Evolutionary conservation across 2,797 vertebrate genomes (phyloP).

Genomic region (Scarus forsteni): DNA sequence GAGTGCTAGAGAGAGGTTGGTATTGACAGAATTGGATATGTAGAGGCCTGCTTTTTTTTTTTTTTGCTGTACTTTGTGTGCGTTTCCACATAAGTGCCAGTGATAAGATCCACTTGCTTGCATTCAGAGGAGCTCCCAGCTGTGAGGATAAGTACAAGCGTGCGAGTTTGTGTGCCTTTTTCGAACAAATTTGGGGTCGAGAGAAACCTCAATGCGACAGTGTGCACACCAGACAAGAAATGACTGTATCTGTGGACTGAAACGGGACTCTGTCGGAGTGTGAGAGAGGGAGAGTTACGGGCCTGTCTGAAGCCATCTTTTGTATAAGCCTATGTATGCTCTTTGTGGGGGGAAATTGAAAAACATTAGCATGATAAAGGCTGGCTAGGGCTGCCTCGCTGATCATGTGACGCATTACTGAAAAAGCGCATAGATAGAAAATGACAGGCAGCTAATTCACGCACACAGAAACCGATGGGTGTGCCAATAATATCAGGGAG

Average conservation of each 20-base stretch:
- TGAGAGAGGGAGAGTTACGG: slow-evolving; percentile 65
- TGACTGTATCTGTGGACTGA: slow-evolving; percentile 77
- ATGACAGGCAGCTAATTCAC: slow-evolving; percentile 81
- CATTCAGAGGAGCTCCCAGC: slow-evolving; percentile 58
- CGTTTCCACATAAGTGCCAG: slow-evolving; percentile 28
- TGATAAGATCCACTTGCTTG: slow-evolving; percentile 69
- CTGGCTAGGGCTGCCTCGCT: slow-evolving; percentile 82
- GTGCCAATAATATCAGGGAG: slow-evolving; percentile 71
- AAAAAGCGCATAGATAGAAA: slow-evolving; percentile 82
- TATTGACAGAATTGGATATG: slow-evolving; percentile 14
- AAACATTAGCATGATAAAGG: slow-evolving; percentile 94
- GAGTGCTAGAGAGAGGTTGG: neutral
- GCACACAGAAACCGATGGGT: slow-evolving; percentile 63
- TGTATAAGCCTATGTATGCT: slow-evolving; percentile 87
- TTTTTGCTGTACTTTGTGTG: slow-evolving; percentile 45
- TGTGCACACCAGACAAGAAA: slow-evolving; percentile 77
- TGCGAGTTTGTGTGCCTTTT: slow-evolving; percentile 44
- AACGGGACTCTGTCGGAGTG: slow-evolving; percentile 65
- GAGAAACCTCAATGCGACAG: slow-evolving; percentile 53
- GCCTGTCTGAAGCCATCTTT: slow-evolving; percentile 84
- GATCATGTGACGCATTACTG: slow-evolving; percentile 85
- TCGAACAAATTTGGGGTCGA: slow-evolving; percentile 12
- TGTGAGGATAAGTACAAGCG: slow-evolving; percentile 59
- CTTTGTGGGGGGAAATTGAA: slow-evolving; percentile 84
- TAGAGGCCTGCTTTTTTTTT: slow-evolving; percentile 5